A percentile compares a stretch with the other conserved stretches of the same genome.
Conservation (phyloP, 2,113 vertebrate genomes). For the Phalacrocorax brasilianus region DNA sequence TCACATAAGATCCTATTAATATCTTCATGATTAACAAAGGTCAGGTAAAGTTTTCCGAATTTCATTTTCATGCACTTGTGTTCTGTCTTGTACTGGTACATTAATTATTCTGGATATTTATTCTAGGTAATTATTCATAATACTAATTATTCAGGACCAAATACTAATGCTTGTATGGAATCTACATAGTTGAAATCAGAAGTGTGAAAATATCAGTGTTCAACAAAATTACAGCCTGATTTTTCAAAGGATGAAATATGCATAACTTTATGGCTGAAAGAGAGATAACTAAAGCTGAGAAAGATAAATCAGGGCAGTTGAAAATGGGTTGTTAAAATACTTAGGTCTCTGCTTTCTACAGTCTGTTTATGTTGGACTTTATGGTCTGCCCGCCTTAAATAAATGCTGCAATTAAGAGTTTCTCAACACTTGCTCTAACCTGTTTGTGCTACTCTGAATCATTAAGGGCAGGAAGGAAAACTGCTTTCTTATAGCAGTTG, state of each 20-base stretch:
- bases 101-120: background rate
- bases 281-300: background rate
- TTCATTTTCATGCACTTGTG: background rate
- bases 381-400: background rate
- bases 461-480: conserved; percentile 1
- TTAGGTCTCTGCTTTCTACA: background rate
- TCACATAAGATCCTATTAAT: background rate
- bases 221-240: background rate
- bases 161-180: background rate
- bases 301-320: conserved; percentile 1
- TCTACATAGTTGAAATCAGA: background rate
- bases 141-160: background rate
- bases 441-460: conserved; percentile 40
- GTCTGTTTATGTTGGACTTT: background rate
- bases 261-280: background rate
- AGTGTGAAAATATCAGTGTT: background rate
- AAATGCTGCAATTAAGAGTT: conserved; percentile 19
- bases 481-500: background rate
- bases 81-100: background rate
- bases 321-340: background rate
- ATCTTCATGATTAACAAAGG: background rate
- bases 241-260: background rate
- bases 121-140: background rate
- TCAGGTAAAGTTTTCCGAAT: background rate
- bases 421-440: conserved; percentile 32